A percentile compares a stretch with the other conserved stretches of the same genome.
Conservation (phyloP, 2,797 vertebrate genomes). For the Cephalopachus bancanus region DNA sequence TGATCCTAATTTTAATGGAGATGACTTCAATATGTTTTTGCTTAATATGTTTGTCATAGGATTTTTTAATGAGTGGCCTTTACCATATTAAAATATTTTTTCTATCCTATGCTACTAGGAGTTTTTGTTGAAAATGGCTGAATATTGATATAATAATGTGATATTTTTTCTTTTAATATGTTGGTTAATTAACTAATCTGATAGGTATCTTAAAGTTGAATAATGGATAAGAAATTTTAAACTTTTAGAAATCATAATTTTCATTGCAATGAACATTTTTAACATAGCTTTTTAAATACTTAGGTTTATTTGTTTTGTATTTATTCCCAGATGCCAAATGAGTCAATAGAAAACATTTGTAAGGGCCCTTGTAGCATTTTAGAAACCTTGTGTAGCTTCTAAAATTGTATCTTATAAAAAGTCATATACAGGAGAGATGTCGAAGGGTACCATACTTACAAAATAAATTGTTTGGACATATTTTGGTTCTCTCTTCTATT, state of each 20-base stretch:
- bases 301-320: not conserved
- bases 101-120: not conserved
- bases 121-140: constrained; percentile 19
- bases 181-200: not conserved
- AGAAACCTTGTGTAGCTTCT: not conserved
- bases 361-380: not conserved
- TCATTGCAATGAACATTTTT: not conserved
- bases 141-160: not conserved
- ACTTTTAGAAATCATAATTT: not conserved
- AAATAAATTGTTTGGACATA: constrained; percentile 13
- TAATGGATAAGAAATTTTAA: not conserved
- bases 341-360: not conserved
- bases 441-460: not conserved
- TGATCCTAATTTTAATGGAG: not conserved
- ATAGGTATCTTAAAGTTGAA: not conserved
- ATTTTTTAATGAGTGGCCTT: not conserved
- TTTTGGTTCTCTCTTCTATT: not conserved
- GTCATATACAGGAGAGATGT: not conserved
- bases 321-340: not conserved
- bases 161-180: not conserved
- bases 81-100: not conserved
- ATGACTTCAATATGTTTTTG: not conserved
- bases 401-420: not conserved
- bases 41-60: not conserved
- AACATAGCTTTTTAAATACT: not conserved